Base-by-base conservation (phyloP, 2,888 invertebrate genomes). In the Drosophila mercatorum region DNA sequence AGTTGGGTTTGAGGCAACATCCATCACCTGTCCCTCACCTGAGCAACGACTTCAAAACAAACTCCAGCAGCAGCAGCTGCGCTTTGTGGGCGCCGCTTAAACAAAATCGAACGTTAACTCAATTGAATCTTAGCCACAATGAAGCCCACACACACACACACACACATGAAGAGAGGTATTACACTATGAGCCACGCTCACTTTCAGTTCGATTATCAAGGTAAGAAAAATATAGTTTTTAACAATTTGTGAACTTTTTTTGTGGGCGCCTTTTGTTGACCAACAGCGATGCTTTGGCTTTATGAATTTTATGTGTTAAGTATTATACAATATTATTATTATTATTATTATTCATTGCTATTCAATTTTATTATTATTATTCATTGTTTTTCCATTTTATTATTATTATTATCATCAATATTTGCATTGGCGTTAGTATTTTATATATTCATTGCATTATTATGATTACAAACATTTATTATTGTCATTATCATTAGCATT, bases 81-180 rank as follows among this genome's bases (percentile, higher is more conserved):
- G 28, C n/a, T 31, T 31, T 47, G 47, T 31, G 28, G 47, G 28
- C 47, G 47, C 47, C 26, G 12, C 2, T 47, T 14, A n/a, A 47
- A 10, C 28, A 10, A 10, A 63, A 69, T 65, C 70, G 56, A 71
- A 71, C 46, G 55, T 61, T 38, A 64, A 72, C 75, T 80, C 56
- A 68, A 81, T 81, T 78, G 61, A 41, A 28, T 78, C 61, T 61
- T 49, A 26, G 31, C 6, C 49, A 51, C 11, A 51, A 51, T 12
- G 17, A 34, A 43, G 11, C 49, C 67, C 68, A 67, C 22, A 22
- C 68, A 67, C 67, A 47, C 26, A 40, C 22, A 40, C 68, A 67
- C 67, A 47, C 26, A 40, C 22, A 40, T 14, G 5, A 14, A n/a
- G 10, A 34, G 31, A 31, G 10, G 10, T 6, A n/a, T 28, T 55